Base-by-base conservation (phyloP, 2,888 invertebrate genomes). In the Acrocera orbiculus region DNA sequence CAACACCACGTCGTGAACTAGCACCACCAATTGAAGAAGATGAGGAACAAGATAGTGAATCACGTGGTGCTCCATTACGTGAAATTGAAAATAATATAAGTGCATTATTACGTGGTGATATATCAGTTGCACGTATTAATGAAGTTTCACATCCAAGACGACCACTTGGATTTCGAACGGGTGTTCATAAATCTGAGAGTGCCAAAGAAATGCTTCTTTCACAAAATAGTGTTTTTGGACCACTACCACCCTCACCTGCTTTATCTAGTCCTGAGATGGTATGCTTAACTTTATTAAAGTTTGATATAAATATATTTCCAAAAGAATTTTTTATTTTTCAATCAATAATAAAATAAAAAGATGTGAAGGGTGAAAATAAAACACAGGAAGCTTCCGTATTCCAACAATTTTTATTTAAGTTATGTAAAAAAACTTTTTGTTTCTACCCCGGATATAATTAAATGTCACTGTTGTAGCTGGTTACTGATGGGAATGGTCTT, bases 111-210 rank as follows among this genome's bases (percentile, higher is more conserved):
- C 74, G 65, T 4, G 55, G 61, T 27, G 56, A 61, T 41, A 52
- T 52, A 37, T 42, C 49, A 15, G 48, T 52, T 38, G 50, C 47
- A 14, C 44, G 52, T 29, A 46, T 52, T 14, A 51, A 50, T 20
- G 57, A 53, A 28, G 46, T 52, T 30, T 37, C 50, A 35, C 53
- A 53, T 44, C 47, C 52, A 13, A 51, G 58, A 41, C 54, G 61
- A 27, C 51, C 59, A 33, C 42, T 61, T 27, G 59, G 58, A 38
- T 60, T 60, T 50, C 55, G 71, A 47, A 56, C 58, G 26, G 74
- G 76, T 44, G 76, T 76, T 54, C 76, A 77, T 50, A 77, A 76
- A 53, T 76, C 76, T 11, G 74, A 76, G 47, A 76, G 76, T 52
- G 74, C 76, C 38, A 76, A 76, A 53, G 77, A 77, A 50, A 74